Percentiles rank a stretch among this genome's conserved stretches.
phyloP scores from a whole-genome alignment of 2,113 vertebrate genomes.

The Pungitius pungitius region DNA sequence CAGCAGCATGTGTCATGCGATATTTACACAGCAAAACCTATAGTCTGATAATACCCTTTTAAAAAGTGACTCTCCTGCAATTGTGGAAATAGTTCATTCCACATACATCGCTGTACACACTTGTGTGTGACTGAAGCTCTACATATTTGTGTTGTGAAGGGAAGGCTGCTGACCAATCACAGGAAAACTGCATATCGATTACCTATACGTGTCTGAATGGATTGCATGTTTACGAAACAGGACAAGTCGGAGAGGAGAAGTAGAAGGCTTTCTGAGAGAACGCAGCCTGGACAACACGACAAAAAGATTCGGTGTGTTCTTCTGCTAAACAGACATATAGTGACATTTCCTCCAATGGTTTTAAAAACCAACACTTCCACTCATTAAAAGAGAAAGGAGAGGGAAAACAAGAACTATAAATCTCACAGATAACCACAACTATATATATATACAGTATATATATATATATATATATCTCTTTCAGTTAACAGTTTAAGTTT shows the following conservation, averaged over 20 bases:
- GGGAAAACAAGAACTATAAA: too few relatives aligned
- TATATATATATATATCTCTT: too few relatives aligned
- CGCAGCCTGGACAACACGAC: too few relatives aligned
- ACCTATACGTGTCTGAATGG: neutral
- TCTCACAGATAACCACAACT: too few relatives aligned
- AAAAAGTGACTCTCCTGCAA: neutral
- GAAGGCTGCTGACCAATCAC: neutral
- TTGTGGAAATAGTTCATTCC: neutral
- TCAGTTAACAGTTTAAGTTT: too few relatives aligned
- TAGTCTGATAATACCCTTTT: neutral
- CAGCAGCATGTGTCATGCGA: neutral
- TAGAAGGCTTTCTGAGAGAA: neutral
- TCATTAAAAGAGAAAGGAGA: too few relatives aligned
- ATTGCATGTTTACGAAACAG: neutral
- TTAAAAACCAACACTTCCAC: too few relatives aligned
- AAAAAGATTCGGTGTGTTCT: too few relatives aligned
- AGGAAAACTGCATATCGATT: slow-evolving; percentile 21
- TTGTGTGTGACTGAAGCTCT: neutral
- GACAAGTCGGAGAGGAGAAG: slow-evolving; percentile 9
- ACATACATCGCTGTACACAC: too few relatives aligned
- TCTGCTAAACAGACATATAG: too few relatives aligned
- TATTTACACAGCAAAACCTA: neutral
- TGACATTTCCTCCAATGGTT: too few relatives aligned
- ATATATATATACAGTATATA: too few relatives aligned
- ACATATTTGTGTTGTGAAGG: neutral